Base-by-base conservation (phyloP, 2,113 vertebrate species). In the Furnarius figulus region DNA sequence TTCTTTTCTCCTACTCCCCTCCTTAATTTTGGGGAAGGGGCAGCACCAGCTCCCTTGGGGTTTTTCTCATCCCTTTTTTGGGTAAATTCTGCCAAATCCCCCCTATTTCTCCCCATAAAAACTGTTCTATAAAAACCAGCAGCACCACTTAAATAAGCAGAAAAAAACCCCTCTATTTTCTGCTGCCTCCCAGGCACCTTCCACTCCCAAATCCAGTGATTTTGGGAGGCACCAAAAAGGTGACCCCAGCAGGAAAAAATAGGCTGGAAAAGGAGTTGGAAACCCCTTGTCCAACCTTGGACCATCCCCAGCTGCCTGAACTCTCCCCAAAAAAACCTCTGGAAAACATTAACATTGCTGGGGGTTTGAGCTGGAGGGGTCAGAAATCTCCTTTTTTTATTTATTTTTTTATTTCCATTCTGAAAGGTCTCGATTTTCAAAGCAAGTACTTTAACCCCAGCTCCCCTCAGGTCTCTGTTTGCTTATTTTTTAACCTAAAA, bases 301-400 rank as follows among this genome's bases (percentile, higher is more conserved):
- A 63, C 76, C 86, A 87, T 44, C 79, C 79, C 27, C 23, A 49
- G 23, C 49, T 49, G 47, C 65, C 66, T 68, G 23, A 89, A 81
- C 20, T 35, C 66, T 53, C 62, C 87, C 39, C n/a, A 39, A 46
- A 89, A 44, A 62, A 87, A 93, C 80, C 89, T 95, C 85, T 93
- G 85, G 70, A 87, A 97, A 93, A 81, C 66, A 87, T 85, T 50
- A 89, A 89, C 53, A 14, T 77, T 23, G 35, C 58, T n/a, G 50
- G 68, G 77, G 75, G 55, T 40, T 87, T 74, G 79, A 50, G 72
- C 28, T 56, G 87, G 65, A 14, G 16, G 35, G 37, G 22, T 66
- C 11, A 27, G 37, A 50, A 74, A 76, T 8, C 28, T 23, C 46
- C 30, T 15, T 67, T 12, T 12, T 8, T 12, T 6, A 6, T 9